Percentiles rank a stretch among this genome's conserved stretches.
Conservation (phyloP, 2,888 invertebrate species). For the Bellardia bayeri region DNA sequence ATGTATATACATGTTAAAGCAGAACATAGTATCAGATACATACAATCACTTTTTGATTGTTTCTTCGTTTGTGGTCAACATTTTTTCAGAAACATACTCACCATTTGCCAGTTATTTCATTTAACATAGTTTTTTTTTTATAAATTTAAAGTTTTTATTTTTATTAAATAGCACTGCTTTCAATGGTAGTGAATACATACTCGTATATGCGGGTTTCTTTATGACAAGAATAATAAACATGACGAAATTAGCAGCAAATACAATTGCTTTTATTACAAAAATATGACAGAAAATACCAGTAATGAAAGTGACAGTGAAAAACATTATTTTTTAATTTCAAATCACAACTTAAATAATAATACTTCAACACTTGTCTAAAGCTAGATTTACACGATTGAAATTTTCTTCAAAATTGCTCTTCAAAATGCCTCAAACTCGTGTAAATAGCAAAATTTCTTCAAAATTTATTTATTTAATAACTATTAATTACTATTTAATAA, state of each 20-base stretch:
- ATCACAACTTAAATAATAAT: not conserved
- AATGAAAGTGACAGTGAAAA: constrained; percentile 45
- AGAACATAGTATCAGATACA: not conserved
- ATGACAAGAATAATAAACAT: constrained; percentile 53
- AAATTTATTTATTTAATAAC: too few species aligned
- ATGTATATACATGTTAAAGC: too few species aligned
- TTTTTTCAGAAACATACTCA: constrained; percentile 2
- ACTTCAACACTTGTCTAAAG: constrained; percentile 43
- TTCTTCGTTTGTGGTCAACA: constrained; percentile 32
- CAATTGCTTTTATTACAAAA: constrained; percentile 4
- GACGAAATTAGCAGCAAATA: constrained; percentile 8
- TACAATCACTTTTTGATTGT: constrained; percentile 50
- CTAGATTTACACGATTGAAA: too few species aligned
- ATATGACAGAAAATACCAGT: not conserved
- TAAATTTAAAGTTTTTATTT: not conserved
- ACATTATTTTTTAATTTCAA: not conserved
- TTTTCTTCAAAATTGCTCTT: too few species aligned
- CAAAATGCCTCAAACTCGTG: too few species aligned
- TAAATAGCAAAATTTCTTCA: too few species aligned
- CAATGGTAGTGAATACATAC: too few species aligned
- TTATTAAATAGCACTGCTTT: not conserved
- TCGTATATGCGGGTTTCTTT: not conserved
- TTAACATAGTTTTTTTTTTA: not conserved
- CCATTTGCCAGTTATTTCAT: constrained; percentile 41
- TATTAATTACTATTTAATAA: too few species aligned